Base-by-base conservation (phyloP, 2,888 invertebrate species). In the Trachelus troglodyta region DNA sequence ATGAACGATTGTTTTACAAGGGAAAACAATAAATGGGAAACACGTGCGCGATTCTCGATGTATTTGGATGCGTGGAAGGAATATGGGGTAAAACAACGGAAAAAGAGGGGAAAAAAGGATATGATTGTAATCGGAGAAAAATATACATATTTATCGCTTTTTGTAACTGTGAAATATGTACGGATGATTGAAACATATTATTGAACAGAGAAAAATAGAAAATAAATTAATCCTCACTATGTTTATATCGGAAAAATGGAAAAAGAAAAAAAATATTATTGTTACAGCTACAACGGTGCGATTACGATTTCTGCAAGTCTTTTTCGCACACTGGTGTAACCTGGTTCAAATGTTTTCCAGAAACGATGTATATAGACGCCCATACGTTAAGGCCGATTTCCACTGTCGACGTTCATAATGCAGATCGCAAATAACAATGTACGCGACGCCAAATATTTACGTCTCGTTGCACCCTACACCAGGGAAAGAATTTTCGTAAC, bases 241-340 rank as follows among this genome's bases (percentile, higher is more conserved):
- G 56, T 40, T 31, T 33, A 1, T 31, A 9, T 71, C 4, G 33
- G 34, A 75, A 69, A 31, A 31, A 74, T 69, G 37, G 3, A 33
- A 75, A 73, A 68, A 75, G 30, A 69, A n/a, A 76, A 79, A 56
- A 77, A 74, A 69, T 35, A 37, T 31, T 35, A 37, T 31, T 35
- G 37, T 12, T 9, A 1, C 23, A 15, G 56, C 56, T 23, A 15
- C 6, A 23, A 56, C 23, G 56, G 23, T 23, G 9, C 23, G 23
- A 23, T 9, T 1, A 56, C 56, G 23, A 56, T 56, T 56, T 40
- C 1, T 1, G 15, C 4, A 15, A 40, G 40, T n/a, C 40, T 0
- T 40, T 40, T 40, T 40, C 2, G 23, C 23, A 56, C 23, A 2
- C 6, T 9, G 40, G 9, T 56, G 23, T 56, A 56, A 56, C 23